phyloP scores from a whole-genome alignment of 2,113 vertebrate genomes.

The Sylvietta virens region DNA sequence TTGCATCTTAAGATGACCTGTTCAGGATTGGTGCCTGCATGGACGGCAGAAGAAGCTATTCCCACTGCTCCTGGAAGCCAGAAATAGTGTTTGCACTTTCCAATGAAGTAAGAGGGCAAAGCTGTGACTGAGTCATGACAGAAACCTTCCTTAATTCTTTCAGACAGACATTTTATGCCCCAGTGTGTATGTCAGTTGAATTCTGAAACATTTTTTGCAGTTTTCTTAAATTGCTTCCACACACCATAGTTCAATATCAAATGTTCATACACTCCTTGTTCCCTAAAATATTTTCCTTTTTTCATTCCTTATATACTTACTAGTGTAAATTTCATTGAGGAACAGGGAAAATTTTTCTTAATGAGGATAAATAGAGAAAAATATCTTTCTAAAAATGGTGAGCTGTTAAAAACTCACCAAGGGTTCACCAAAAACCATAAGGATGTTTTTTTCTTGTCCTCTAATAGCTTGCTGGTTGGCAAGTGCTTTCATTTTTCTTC shows the following conservation, averaged over 20 bases:
- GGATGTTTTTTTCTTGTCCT: neutral
- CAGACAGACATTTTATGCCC: neutral
- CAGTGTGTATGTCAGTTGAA: fast-evolving
- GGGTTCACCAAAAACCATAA: neutral
- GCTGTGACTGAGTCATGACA: neutral
- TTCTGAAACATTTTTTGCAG: neutral
- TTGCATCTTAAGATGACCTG: neutral
- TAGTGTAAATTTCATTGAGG: neutral
- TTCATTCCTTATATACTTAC: neutral
- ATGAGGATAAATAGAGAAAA: neutral
- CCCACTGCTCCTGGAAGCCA: neutral
- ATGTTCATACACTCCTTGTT: neutral
- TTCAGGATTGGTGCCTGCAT: neutral
- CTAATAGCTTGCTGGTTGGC: neutral
- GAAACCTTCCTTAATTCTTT: neutral
- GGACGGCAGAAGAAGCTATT: neutral
- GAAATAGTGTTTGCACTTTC: neutral
- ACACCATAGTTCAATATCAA: neutral
- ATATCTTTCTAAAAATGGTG: neutral
- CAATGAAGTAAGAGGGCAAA: neutral
- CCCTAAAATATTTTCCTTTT: neutral
- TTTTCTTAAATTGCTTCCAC: neutral
- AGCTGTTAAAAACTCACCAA: neutral
- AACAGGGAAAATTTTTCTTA: neutral
- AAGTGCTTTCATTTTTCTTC: neutral